Evolutionary conservation across 2,888 invertebrate species (phyloP), one percentile per base, ranked within the genome.

Genomic region (Creontiades dilutus): DNA sequence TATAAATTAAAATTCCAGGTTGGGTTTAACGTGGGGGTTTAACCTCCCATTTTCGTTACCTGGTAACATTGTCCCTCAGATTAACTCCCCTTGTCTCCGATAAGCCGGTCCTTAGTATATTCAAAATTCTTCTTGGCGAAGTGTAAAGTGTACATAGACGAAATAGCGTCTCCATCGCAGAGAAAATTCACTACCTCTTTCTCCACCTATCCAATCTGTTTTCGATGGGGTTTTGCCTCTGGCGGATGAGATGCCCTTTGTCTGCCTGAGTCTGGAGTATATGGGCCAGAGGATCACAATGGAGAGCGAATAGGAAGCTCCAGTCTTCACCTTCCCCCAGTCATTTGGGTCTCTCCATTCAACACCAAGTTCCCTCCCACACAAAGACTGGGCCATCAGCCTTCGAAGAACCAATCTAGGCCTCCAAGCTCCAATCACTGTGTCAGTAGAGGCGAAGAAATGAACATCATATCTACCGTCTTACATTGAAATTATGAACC

Each of bases 201-300:
- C 57, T 57, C 57, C 37, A 37, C 52, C 52, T 52, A 52, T 68
- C 27, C 11, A 23, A 23, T 68, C 68, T 68, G 23, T 68, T 68
- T 68, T 37, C 37, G 37, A 37, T 37, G 37, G 37, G 37, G 37
- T 37, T 37, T 37, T 7, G 37, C 37, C 37, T 37, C 37, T 37
- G 37, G 37, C n/a, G 68, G 68, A 68, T 68, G 68, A 68, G 68
- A 11, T 68, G 19, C 27, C 68, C 23, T 68, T 68, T 68, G 68
- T 68, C 68, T 68, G 68, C 23, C 27, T 23, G 68, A 9, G 12
- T 19, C 68, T 68, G 27, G 23, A 68, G 68, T 68, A 68, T 68
- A 68, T 68, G 68, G 68, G 68, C 68, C 68, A 68, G 61, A 61
- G 68, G 68, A 68, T 7, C 19, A 68, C 68, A 68, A 68, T 61